These are phyloP conservation scores for cattle (Bos taurus) DNA, from an alignment of 2,113 vertebrate species.

Conservation along the genomic window ARS-UCD2.0 NC_037346.1:46182001-46182500, in stretches of 20 bases:
- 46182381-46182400: not conserved
- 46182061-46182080: not conserved
- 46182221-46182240: not conserved
- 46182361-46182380: not conserved
- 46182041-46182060: not conserved
- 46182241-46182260: not conserved
- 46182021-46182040: not conserved
- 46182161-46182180: not conserved
- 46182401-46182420: constrained; percentile 1
- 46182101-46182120: not conserved
- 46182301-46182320: constrained; percentile 31
- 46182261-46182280: constrained; percentile 38
- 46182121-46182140: not conserved
- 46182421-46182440: not conserved
- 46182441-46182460: not conserved
- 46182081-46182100: not conserved
- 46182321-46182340: not conserved
- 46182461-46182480: not conserved
- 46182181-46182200: not conserved
- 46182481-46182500: not conserved
- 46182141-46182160: not conserved
- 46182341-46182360: constrained; percentile 1
- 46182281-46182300: not conserved
- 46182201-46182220: not conserved
- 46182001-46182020: not conserved